Percentiles rank a stretch among this genome's conserved stretches.
These are phyloP conservation scores for Conus betulinus DNA, from an alignment of 1,140 invertebrate genomes.

Conservation along the genomic window DNA sequence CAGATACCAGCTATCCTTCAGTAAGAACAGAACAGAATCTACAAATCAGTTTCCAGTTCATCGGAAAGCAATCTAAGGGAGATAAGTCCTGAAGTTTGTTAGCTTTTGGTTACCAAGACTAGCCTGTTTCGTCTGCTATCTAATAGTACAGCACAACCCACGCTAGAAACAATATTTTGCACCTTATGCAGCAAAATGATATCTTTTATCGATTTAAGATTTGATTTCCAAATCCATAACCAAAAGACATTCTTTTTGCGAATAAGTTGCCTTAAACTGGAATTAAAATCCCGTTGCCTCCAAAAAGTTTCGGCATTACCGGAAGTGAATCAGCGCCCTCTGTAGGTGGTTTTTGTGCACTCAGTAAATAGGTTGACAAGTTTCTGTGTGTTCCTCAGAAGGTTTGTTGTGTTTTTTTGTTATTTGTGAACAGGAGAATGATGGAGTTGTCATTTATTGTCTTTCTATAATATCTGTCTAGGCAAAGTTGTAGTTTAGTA, in stretches of 20 bases:
- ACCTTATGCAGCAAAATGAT: no score
- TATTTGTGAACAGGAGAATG: background rate
- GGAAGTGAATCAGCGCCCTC: conserved; percentile 19
- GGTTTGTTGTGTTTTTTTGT: background rate
- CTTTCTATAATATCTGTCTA: background rate
- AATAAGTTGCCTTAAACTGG: no score
- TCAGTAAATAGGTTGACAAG: conserved; percentile 19
- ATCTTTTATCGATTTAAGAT: no score
- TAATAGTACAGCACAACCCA: background rate
- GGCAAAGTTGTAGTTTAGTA: no score
- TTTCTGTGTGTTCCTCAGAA: background rate
- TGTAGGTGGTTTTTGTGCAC: background rate
- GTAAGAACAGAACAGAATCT: no score
- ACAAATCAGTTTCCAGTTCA: no score
- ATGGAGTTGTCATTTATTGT: background rate
- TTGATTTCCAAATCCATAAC: no score
- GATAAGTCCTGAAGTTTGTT: background rate
- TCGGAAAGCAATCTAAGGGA: background rate
- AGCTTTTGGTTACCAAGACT: background rate
- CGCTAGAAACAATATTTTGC: no score
- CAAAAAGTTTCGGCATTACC: conserved; percentile 7
- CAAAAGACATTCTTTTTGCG: no score
- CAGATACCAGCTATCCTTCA: no score
- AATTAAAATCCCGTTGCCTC: no score
- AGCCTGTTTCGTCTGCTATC: background rate